Evolutionary conservation across 1,140 invertebrate genomes (phyloP).

Genomic region (Drosophila melanica): DNA sequence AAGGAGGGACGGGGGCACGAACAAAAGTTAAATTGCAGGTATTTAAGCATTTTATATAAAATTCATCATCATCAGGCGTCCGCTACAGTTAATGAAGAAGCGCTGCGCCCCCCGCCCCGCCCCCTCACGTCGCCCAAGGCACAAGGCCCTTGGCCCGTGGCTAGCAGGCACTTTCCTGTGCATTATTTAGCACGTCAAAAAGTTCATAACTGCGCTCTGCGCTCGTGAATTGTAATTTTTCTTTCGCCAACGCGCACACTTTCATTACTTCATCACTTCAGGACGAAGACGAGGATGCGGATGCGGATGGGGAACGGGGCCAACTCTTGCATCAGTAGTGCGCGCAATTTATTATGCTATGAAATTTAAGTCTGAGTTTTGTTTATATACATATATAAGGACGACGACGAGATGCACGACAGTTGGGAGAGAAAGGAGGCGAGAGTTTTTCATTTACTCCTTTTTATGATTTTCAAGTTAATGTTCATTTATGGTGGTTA

Average conservation of each 20-base stretch:
- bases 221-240: constrained; percentile 82
- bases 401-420: constrained; percentile 8
- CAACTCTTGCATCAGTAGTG: constrained; percentile 58
- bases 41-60: constrained; percentile 83
- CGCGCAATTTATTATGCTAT: constrained; percentile 78
- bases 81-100: constrained; percentile 69
- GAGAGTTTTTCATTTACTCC: constrained; percentile 51
- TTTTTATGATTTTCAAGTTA: constrained; percentile 82
- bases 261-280: constrained; percentile 77
- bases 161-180: constrained; percentile 56
- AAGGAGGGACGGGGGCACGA: constrained; percentile 1
- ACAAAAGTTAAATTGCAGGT: constrained; percentile 83
- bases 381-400: constrained; percentile 53
- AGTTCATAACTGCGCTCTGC: constrained; percentile 77
- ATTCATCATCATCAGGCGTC: constrained; percentile 75
- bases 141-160: constrained; percentile 13
- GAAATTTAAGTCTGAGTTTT: constrained; percentile 70
- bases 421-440: constrained; percentile 5
- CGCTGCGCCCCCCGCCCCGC: not conserved
- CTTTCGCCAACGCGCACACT: constrained; percentile 64
- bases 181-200: constrained; percentile 81
- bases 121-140: constrained; percentile 12
- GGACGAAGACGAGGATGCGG: not conserved
- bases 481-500: constrained; percentile 82
- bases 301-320: not conserved